phyloP scores from a whole-genome alignment of 1,140 invertebrate genomes.

The Bombus waltoni region DNA sequence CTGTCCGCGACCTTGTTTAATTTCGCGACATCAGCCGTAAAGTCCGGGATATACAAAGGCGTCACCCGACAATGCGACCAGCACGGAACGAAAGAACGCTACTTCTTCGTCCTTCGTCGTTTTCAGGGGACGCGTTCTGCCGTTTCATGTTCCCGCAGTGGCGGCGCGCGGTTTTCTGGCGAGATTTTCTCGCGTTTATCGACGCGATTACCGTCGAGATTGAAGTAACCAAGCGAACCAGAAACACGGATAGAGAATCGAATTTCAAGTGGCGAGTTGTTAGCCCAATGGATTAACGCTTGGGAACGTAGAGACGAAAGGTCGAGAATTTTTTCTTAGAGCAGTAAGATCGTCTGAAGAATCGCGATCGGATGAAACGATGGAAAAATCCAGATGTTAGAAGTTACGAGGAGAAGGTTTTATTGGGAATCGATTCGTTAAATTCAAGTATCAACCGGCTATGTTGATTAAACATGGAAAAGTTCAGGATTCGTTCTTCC shows the following conservation, averaged over 20 bases:
- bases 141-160: background rate
- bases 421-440: background rate
- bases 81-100: background rate
- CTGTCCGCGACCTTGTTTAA: slow-evolving; percentile 28
- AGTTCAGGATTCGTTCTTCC: background rate
- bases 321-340: background rate
- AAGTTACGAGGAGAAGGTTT: background rate
- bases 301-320: background rate
- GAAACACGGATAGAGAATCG: background rate
- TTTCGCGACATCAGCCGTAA: slow-evolving; percentile 14
- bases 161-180: no score
- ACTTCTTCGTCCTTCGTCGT: background rate
- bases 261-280: background rate
- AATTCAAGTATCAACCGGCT: background rate
- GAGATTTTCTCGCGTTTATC: slow-evolving; percentile 2
- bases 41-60: background rate
- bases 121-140: background rate
- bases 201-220: slow-evolving; percentile 7
- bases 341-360: background rate
- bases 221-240: background rate
- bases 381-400: background rate
- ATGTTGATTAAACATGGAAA: background rate
- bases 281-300: background rate
- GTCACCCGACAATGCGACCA: background rate
- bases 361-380: background rate